Base-by-base conservation (phyloP, 2,888 invertebrate genomes). In the Lucinisca nassula region DNA sequence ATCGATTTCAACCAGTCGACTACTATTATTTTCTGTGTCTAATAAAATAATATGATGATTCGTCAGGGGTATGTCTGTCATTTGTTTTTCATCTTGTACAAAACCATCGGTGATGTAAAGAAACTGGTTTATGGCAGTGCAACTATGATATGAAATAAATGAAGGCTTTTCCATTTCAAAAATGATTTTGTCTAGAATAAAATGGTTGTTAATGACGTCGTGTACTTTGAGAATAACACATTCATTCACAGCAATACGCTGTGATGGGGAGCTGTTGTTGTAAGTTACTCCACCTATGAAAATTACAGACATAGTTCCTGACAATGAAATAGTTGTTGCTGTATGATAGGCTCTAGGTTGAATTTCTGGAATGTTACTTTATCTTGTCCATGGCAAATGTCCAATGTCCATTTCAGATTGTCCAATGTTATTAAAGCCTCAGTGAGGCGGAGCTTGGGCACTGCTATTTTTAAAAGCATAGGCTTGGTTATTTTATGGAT, bases 71-170 rank as follows among this genome's bases (percentile, higher is more conserved):
- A 12, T 45, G 10, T 17, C 45, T 45, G 45, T 17, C 10, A 45
- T 45, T 8, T 45, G 45, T 45, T 45, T 45, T 45, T 45, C 45
- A 12, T 8, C 45, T 45, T 45, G 45, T 12, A 45, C 45, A 45
- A 45, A 45, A n/a, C 45, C 45, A 45, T 17, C 45, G 45, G 17
- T 17, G 8, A 45, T 45, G 10, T 45, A 45, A 8, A 45, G 45
- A 17, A 17, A 45, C 45, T 8, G 8, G 8, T 45, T 45, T 8
- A 45, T 45, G 17, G 17, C 45, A 30, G n/a, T 21, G n/a, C 17
- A 12, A 55, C 76, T 76, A 6, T 76, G 76, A n/a, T 76, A 76
- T n/a, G 76, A 76, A 51, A 76, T 76, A 55, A 51, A 76, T 21
- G 21, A 32, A 35, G 30, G 30, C n/a, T 35, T 40, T 76, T 3